Evolutionary conservation across 1,140 invertebrate genomes (phyloP), one percentile per base, ranked within the genome.

Genomic region (Dufourea novaeangliae): DNA sequence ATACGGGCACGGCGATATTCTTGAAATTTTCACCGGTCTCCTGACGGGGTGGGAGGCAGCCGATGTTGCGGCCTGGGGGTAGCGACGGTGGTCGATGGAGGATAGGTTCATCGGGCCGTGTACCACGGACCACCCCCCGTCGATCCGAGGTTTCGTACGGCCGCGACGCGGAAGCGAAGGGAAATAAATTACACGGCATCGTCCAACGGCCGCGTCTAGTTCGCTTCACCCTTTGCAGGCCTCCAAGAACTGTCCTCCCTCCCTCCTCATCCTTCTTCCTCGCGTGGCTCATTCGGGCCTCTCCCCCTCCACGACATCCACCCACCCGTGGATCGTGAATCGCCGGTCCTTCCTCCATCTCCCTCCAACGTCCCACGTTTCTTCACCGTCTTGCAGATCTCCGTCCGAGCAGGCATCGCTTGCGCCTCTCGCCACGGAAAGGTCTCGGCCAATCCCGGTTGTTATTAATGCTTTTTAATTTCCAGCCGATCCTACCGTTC

Each of bases 151-250:
- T 82, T 85, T 72, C 83, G 82, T 87, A 86, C 80, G 86, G 86
- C 77, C 88, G 87, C 84, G 88, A 91, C 86, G 88, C 90, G 90
- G 90, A 92, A 92, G 87, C 88, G 87, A 88, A 87, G 80, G 85
- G 87, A 91, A 87, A 92, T 92, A 92, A 92, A 92, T 92, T 90
- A 89, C 88, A 79, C 86, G 80, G 82, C 87, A 80, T 79, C 88
- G 87, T 88, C 86, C 86, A 84, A 82, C 82, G 84, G 82, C 87
- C 82, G 86, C 88, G 88, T 88, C 84, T 79, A 80, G 63, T 74
- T 76, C 81, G 78, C 80, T 85, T 79, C 71, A 70, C 85, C 73
- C 77, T 78, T 72, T 69, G 37, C 34, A 84, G 41, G 74, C 74
- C 82, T 82, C 70, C 69, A 61, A 68, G 66, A 72, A 84, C 79